These are phyloP conservation scores for Misgurnus anguillicaudatus DNA, from an alignment of 2,113 vertebrate species.

Conservation along the genomic window DNA sequence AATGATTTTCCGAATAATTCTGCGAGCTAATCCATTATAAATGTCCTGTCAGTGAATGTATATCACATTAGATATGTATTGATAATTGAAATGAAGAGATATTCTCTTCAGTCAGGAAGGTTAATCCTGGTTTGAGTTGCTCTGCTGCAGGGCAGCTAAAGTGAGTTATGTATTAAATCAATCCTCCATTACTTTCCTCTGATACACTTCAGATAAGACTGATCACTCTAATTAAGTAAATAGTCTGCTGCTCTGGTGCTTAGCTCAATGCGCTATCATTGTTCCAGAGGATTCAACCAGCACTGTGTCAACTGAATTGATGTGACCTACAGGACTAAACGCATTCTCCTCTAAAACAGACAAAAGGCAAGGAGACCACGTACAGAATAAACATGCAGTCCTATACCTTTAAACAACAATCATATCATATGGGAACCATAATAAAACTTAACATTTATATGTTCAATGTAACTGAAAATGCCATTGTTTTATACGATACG, in stretches of 20 bases:
- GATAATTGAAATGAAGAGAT: slow-evolving; percentile 29
- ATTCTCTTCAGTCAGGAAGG: slow-evolving; percentile 9
- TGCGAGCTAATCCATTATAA: slow-evolving; percentile 31
- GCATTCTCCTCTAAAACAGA: slow-evolving; percentile 19
- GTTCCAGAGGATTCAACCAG: slow-evolving; percentile 49
- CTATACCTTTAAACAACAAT: not conserved
- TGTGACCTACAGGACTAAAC: not conserved
- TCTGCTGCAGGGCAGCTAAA: slow-evolving; percentile 12
- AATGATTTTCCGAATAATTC: slow-evolving; percentile 2
- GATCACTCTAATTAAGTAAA: slow-evolving; percentile 69
- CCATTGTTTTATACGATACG: not conserved
- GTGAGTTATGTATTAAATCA: slow-evolving; percentile 49
- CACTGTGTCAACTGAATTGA: slow-evolving; percentile 58
- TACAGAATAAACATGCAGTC: not conserved
- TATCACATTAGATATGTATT: slow-evolving; percentile 33
- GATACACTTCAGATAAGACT: slow-evolving; percentile 66
- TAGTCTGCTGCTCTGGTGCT: slow-evolving; percentile 57
- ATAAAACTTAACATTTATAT: too few species aligned
- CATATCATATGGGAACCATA: not conserved
- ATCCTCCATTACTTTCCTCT: slow-evolving; percentile 52
- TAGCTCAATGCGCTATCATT: slow-evolving; percentile 44
- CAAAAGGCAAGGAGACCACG: slow-evolving; percentile 15
- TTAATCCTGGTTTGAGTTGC: slow-evolving; percentile 27
- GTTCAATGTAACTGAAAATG: not conserved
- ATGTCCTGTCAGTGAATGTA: slow-evolving; percentile 36